Evolutionary conservation across 2,888 invertebrate species (phyloP).

Genomic region (Esperia sulphurella): DNA sequence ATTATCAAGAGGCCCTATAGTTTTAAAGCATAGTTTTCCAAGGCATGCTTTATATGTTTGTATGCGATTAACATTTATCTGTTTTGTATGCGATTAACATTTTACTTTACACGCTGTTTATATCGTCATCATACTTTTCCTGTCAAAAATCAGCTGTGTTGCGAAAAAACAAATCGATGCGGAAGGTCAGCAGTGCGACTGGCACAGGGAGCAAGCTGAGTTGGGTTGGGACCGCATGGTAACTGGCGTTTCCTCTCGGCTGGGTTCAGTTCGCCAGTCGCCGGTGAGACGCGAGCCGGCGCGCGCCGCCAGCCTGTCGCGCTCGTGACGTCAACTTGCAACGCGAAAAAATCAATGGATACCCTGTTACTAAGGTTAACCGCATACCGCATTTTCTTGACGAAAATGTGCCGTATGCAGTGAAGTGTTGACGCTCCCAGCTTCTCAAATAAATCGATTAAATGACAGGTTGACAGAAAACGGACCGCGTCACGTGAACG

Average conservation of each 20-base stretch:
- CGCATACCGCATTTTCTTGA: conserved; percentile 76
- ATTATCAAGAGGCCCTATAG: too few species aligned
- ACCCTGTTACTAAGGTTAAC: conserved; percentile 59
- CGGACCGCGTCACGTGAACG: conserved; percentile 45
- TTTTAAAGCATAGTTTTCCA: too few species aligned
- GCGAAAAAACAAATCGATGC: conserved; percentile 46
- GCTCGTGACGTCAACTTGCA: conserved; percentile 66
- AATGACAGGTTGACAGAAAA: conserved; percentile 25
- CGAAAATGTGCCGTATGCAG: conserved; percentile 73
- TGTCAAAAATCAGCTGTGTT: conserved; percentile 46
- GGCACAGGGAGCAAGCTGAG: conserved; percentile 30
- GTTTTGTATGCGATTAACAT: too few species aligned
- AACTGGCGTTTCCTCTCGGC: conserved; percentile 65
- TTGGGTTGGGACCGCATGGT: conserved; percentile 60
- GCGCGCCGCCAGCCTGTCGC: conserved; percentile 64
- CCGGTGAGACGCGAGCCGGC: conserved; percentile 69
- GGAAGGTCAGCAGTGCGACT: conserved; percentile 55
- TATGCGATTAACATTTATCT: too few species aligned
- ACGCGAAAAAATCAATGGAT: conserved; percentile 76
- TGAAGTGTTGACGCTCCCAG: conserved; percentile 55
- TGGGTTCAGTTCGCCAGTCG: conserved; percentile 51
- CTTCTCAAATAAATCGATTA: conserved; percentile 30
- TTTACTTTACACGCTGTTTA: too few species aligned
- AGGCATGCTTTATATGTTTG: too few species aligned
- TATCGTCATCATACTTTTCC: not conserved